These are phyloP conservation scores for Cybosia mesomella DNA, from an alignment of 2,888 invertebrate genomes.

Conservation along the genomic window DNA sequence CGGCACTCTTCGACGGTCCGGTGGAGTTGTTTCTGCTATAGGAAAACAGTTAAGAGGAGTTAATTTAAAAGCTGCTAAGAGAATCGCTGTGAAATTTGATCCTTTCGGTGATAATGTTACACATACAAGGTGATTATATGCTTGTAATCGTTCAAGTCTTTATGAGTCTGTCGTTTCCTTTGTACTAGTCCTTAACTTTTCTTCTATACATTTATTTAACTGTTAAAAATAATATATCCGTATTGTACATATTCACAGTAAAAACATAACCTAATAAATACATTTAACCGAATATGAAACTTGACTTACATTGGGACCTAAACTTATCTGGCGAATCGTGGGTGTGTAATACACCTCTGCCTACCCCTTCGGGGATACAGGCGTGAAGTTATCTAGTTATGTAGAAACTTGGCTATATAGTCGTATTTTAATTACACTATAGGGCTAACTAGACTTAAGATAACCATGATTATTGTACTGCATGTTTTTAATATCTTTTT, in stretches of 20 bases:
- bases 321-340: no score
- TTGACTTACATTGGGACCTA: no score
- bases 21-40: conserved; percentile 91
- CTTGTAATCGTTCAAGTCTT: background rate
- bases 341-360: no score
- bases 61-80: conserved; percentile 93
- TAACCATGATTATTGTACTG: background rate
- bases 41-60: conserved; percentile 90
- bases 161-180: background rate
- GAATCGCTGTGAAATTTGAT: conserved; percentile 93
- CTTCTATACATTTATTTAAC: background rate
- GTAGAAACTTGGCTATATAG: background rate
- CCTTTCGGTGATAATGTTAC: conserved; percentile 92
- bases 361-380: no score
- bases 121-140: conserved; percentile 85
- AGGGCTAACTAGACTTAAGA: no score
- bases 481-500: no score
- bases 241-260: background rate
- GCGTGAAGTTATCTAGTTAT: no score
- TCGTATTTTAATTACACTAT: background rate
- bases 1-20: conserved; percentile 89
- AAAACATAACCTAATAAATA: conserved; percentile 8
- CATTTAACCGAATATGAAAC: background rate
- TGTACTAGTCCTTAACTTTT: background rate
- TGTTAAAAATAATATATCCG: background rate